Percentiles rank a stretch among this genome's conserved stretches.
These are phyloP conservation scores for Drosophila kikkawai DNA, from an alignment of 1,140 invertebrate species.

Conservation along the genomic window DNA sequence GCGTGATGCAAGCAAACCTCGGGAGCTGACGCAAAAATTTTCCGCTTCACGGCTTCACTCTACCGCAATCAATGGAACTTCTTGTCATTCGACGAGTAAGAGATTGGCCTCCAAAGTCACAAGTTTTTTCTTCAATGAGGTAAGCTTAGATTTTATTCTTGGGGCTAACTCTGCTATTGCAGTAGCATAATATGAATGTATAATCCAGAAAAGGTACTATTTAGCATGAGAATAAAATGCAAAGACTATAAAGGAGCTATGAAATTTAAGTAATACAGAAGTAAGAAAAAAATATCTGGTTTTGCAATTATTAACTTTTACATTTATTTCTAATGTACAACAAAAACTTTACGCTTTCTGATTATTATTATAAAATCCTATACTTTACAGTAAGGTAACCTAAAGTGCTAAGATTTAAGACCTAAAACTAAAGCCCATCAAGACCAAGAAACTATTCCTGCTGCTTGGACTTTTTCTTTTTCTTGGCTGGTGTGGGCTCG, in stretches of 20 bases:
- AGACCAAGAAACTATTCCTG: conserved; percentile 42
- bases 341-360: conserved; percentile 40
- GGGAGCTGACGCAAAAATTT: conserved; percentile 51
- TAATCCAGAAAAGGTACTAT: neutral
- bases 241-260: neutral
- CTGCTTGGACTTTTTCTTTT: conserved; percentile 77
- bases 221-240: neutral
- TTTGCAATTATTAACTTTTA: conserved; percentile 67
- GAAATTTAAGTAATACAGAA: neutral
- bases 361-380: conserved; percentile 43
- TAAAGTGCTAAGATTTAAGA: conserved; percentile 50
- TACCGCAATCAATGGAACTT: conserved; percentile 26
- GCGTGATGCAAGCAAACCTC: conserved; percentile 58
- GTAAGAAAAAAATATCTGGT: neutral
- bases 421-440: conserved; percentile 41
- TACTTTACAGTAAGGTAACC: conserved; percentile 42
- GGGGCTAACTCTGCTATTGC: too few species aligned
- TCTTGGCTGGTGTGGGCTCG: conserved; percentile 64
- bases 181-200: neutral
- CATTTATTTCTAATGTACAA: conserved; percentile 76
- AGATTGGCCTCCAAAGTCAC: conserved; percentile 44
- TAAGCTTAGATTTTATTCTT: neutral
- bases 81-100: conserved; percentile 7
- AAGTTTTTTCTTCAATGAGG: neutral
- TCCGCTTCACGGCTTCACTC: conserved; percentile 49